Evolutionary conservation across 2,113 vertebrate species (phyloP), one percentile per base, ranked within the genome.

Genomic region (Promerops cafer): DNA sequence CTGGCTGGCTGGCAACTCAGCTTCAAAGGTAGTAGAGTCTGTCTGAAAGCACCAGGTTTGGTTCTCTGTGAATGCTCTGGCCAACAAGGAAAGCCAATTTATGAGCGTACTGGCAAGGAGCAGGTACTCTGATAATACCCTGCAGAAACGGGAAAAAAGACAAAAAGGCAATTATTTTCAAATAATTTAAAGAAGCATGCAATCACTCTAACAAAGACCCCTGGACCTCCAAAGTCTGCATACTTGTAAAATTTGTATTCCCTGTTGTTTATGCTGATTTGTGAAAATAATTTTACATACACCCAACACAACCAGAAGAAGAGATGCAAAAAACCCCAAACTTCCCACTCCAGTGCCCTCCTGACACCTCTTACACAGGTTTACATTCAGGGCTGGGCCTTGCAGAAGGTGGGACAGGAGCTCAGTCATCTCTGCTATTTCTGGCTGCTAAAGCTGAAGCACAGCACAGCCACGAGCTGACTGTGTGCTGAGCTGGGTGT

Each of bases 11-110:
- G 53, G 11, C 16, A 66, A 44, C 66, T 87, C 61, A 15, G 17
- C 24, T 83, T 98, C 90, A 99, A 39, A 99, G 98, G 93, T 99
- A 99, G 92, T 98, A 99, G 3, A 99, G 98, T n/a, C 96, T 97
- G 82, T 98, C 97, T 21, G 99, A 98, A 44, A 99, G 98, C 2
- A 97, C 69, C 37, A 97, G 11, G 74, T 94, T 97, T 3, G 99
- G 99, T 63, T 99, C 98, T 54, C 59, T 97, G 98, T 99, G 99
- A 93, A 99, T 98, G 60, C 98, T 99, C 96, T 99, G 98, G 31
- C 99, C 99, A 0, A 99, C 99, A 6, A 99, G 98, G 97, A 99
- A 99, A 37, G 99, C 99, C 97, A 99, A 71, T 83, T 99, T 99
- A 96, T 99, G 99, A 6, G 99, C 99, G 1, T 99, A 99, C 65